Evolutionary conservation across 2,113 vertebrate genomes (phyloP), one percentile per base, ranked within the genome.

Genomic region (Egretta garzetta): DNA sequence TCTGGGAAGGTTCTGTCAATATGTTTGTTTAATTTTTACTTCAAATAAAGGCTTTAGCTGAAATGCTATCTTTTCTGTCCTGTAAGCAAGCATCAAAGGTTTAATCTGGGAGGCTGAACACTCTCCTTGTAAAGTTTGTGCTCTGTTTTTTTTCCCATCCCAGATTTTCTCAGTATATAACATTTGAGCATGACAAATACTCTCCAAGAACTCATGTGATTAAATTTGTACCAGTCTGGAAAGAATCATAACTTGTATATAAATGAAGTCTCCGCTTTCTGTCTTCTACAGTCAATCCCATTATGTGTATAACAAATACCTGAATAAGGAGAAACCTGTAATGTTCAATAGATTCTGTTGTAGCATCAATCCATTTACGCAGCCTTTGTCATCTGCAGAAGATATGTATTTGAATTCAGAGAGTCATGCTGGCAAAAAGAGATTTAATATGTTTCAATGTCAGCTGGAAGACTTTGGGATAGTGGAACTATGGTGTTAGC

Each of bases 71-170:
- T 73, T 26, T 80, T 71, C 39, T 86, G 52, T 79, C 37, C 18
- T 30, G 15, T 67, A 74, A 68, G 43, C 19, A 77, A 86, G 28
- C 0, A 2, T 12, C 12, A 16, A 0, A 0, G 21, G 3, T 67
- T 92, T 92, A 33, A 84, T 75, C 2, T 86, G 63, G 16, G 32
- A 86, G 50, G 26, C 53, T 75, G 62, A 73, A 35, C 14, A 22
- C 11, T 58, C 21, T 33, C 15, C 32, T 39, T 59, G 37, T 59
- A 33, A 88, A 77, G 27, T 62, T 94, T 84, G 41, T 77, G 26
- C 41, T 67, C 15, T 28, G 10, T 47, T 8, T 13, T 59, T 88
- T 85, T 90, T 80, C 33, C 59, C 47, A 4, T n/a, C 43, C 27
- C 28, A 63, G 5, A 28, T 86, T 66, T 88, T 73, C 35, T 73